phyloP scores from a whole-genome alignment of 2,888 invertebrate genomes.

The Parelbella ahira region DNA sequence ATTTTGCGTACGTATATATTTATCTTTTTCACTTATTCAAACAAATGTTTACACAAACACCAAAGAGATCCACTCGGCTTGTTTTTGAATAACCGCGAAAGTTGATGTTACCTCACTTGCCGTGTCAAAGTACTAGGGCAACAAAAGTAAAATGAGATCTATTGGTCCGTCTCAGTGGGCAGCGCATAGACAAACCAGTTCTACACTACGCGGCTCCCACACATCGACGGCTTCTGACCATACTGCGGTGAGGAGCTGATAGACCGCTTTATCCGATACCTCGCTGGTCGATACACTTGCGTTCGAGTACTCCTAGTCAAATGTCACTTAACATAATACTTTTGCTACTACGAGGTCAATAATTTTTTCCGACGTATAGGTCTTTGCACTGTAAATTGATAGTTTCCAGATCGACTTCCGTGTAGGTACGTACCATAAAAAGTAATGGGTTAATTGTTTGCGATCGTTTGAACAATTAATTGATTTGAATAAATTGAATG shows the following conservation, averaged over 20 bases:
- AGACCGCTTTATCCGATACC: constrained; percentile 72
- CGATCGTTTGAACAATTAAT: constrained; percentile 10
- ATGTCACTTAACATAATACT: constrained; percentile 11
- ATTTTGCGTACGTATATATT: no score
- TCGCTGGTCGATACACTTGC: constrained; percentile 28
- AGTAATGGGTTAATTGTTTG: constrained; percentile 10
- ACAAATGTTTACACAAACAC: no score
- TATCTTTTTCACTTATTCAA: no score
- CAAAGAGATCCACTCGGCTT: no score
- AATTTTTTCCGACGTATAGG: constrained; percentile 7
- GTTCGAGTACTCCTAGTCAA: constrained; percentile 33
- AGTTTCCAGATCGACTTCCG: constrained; percentile 14
- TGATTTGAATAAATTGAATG: constrained; percentile 16
- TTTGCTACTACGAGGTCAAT: background rate
- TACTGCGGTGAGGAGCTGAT: constrained; percentile 56
- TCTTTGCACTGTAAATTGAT: constrained; percentile 9
- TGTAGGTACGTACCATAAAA: constrained; percentile 2
- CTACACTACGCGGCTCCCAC: constrained; percentile 62
- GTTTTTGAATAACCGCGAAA: constrained; percentile 9
- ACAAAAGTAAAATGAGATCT: constrained; percentile 45
- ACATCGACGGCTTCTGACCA: constrained; percentile 65
- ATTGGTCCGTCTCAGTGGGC: constrained; percentile 38
- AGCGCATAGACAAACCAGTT: constrained; percentile 66
- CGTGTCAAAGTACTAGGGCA: constrained; percentile 36
- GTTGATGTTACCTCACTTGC: constrained; percentile 12